A percentile compares a stretch with the other conserved stretches of the same genome.
Conservation (phyloP, 2,113 vertebrate species). For the Nycticryphes semicollaris region DNA sequence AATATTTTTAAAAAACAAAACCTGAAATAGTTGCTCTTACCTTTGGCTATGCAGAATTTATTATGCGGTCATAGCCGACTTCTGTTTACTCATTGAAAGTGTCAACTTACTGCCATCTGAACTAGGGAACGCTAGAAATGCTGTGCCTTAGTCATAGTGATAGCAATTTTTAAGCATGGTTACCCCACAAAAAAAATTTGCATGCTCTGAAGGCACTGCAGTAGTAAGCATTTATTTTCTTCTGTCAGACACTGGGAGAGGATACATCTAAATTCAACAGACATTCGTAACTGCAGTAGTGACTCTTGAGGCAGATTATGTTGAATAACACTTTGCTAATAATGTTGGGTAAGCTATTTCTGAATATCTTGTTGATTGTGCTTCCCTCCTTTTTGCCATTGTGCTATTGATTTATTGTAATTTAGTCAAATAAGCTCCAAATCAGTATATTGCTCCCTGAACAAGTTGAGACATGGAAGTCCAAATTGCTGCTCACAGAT, state of each 20-base stretch:
- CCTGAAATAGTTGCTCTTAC: background rate
- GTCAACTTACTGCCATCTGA: background rate
- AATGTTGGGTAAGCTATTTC: background rate
- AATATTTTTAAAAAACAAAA: background rate
- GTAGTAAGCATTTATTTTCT: background rate
- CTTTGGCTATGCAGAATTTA: background rate
- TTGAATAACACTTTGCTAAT: slow-evolving; percentile 1
- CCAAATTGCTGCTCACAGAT: background rate
- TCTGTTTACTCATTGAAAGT: background rate
- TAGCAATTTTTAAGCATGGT: background rate
- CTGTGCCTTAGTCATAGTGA: background rate
- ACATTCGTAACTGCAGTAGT: background rate
- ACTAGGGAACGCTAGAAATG: background rate
- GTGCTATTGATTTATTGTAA: background rate
- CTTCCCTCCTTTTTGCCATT: background rate
- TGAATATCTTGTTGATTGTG: background rate
- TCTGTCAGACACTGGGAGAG: background rate
- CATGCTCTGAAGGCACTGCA: background rate
- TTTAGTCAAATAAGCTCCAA: slow-evolving; percentile 18
- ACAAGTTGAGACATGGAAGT: background rate
- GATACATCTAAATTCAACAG: background rate
- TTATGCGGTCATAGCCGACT: background rate
- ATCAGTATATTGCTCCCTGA: background rate
- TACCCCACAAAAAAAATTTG: background rate
- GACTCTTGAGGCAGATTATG: background rate